Base-by-base conservation (phyloP, 2,888 invertebrate genomes). In the Lymantria dispar region DNA sequence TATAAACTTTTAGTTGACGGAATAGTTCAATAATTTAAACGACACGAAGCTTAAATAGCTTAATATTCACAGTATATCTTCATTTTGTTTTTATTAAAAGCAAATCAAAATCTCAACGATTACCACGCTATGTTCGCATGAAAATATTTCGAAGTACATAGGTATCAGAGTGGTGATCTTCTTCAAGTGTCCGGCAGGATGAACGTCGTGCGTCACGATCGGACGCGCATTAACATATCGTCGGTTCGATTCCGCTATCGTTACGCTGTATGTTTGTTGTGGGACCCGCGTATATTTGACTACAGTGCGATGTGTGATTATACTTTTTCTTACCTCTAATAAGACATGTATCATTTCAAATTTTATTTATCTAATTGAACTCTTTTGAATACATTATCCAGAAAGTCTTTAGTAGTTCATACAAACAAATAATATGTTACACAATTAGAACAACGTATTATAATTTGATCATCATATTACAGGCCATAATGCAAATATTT, bases 201-300 rank as follows among this genome's bases (percentile, higher is more conserved):
- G 84, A 78, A 73, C 85, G 85, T 88, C 89, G 89, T 89, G 89
- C 83, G 83, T 88, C 89, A 90, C 89, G 89, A 88, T 87, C 85
- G 81, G 86, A 84, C 81, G 80, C 72, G 77, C 80, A 89, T 90
- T 90, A 80, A 83, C 88, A 90, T 89, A 89, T 88, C 87, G 80
- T 80, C 71, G 79, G 70, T 83, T 83, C 80, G 86, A 87, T 87
- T 85, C 81, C 76, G 74, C 78, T 83, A 82, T 80, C 81, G 70
- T 70, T 74, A 72, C 72, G 71, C 54, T 60, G 60, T 62, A 63
- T 62, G 58, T 56, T 51, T 50, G 52, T 64, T 62, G 57, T 55
- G 58, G 40, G 45, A 54, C 59, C 45, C 39, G 63, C 61, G 48
- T 60, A 58, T 65, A 47, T 62, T 65, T 47, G 31, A 33, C n/a